phyloP scores from a whole-genome alignment of 2,113 vertebrate genomes.

The Sylvicapra grimmia region DNA sequence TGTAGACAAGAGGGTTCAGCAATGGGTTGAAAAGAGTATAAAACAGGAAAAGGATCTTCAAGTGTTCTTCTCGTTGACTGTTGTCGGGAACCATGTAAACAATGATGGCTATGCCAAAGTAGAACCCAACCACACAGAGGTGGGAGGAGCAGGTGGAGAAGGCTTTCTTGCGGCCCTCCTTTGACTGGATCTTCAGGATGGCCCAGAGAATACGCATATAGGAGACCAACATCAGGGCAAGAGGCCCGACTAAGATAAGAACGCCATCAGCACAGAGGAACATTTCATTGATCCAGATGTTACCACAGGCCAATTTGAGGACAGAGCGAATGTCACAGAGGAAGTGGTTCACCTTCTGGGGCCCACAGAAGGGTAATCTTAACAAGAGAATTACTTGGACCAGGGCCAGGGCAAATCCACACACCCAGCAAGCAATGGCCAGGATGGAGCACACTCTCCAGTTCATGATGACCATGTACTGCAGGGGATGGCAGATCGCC shows the following conservation, averaged over 20 bases:
- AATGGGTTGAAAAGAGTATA: not conserved
- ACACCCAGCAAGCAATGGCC: not conserved
- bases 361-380: constrained; percentile 35
- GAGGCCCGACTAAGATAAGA: not conserved
- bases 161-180: not conserved
- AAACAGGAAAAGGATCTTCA: not conserved
- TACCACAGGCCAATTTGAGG: constrained; percentile 50
- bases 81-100: not conserved
- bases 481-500: constrained; percentile 38
- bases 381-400: not conserved
- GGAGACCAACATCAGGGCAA: constrained; percentile 24
- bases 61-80: not conserved
- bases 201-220: not conserved
- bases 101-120: not conserved
- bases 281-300: not conserved
- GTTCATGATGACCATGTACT: not conserved
- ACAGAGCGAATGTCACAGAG: constrained; percentile 54
- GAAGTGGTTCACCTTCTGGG: constrained; percentile 36
- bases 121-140: not conserved
- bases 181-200: not conserved
- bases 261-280: not conserved
- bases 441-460: not conserved
- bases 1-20: not conserved
- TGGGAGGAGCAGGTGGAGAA: constrained; percentile 6
- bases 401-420: not conserved